phyloP scores from a whole-genome alignment of 2,888 invertebrate genomes.

The Noctua janthina region DNA sequence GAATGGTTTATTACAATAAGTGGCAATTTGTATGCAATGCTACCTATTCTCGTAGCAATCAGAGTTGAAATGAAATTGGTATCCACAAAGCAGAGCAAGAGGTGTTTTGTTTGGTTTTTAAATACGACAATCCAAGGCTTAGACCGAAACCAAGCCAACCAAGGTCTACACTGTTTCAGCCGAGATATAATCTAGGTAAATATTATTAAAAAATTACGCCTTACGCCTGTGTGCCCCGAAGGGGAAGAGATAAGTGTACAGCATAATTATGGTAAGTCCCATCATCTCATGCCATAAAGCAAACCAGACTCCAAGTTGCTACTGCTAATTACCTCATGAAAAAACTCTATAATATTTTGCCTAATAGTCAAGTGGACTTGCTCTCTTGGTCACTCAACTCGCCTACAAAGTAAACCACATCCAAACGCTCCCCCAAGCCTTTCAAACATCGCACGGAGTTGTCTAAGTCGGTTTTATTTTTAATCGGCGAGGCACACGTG shows the following conservation, averaged over 20 bases:
- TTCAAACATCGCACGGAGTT: constrained; percentile 80
- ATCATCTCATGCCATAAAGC: background rate
- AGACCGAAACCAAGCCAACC: background rate
- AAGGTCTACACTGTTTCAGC: background rate
- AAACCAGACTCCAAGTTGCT: background rate
- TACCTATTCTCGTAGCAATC: background rate
- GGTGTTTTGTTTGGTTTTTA: background rate
- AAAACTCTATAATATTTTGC: background rate
- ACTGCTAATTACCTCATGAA: background rate
- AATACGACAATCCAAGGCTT: background rate
- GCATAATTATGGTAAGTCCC: no score
- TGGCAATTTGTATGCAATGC: background rate
- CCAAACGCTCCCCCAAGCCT: constrained; percentile 72
- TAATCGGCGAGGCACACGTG: constrained; percentile 79
- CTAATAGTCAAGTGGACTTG: constrained; percentile 19
- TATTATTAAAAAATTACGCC: background rate
- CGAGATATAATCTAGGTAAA: background rate
- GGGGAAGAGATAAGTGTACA: background rate
- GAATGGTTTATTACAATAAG: background rate
- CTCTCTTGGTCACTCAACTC: background rate
- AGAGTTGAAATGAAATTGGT: background rate
- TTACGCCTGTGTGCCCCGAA: no score
- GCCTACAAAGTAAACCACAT: background rate
- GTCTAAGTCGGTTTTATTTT: constrained; percentile 82
- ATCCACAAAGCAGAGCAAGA: background rate